These are phyloP conservation scores for Nephotettix cincticeps DNA, from an alignment of 1,140 invertebrate genomes.

Conservation along the genomic window DNA sequence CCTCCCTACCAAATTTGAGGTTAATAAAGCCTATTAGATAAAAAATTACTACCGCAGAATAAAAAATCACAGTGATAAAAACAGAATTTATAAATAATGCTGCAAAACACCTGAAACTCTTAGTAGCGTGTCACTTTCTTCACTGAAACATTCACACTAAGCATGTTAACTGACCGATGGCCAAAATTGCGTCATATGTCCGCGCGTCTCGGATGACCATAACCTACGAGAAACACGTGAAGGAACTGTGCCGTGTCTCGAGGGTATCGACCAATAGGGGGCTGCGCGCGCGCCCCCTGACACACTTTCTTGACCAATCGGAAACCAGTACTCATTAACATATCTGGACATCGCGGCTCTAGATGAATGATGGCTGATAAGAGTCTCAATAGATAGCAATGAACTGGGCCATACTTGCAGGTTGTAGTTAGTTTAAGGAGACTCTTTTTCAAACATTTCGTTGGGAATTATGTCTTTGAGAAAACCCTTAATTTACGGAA, in stretches of 20 bases:
- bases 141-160: neutral
- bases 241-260: neutral
- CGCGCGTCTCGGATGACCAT: neutral
- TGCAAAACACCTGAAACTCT: neutral
- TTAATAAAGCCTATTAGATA: neutral
- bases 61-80: neutral
- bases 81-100: neutral
- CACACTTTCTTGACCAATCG: neutral
- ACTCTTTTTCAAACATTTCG: too few species aligned
- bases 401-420: too few species aligned
- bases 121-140: neutral
- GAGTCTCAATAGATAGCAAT: too few species aligned
- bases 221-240: constrained; percentile 2
- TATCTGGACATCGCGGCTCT: neutral
- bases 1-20: neutral
- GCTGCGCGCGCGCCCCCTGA: neutral
- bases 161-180: neutral
- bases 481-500: too few species aligned
- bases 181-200: neutral
- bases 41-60: neutral
- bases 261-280: neutral
- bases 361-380: too few species aligned
- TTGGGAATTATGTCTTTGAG: too few species aligned
- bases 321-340: neutral
- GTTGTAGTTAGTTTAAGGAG: too few species aligned